Evolutionary conservation across 2,113 vertebrate species (phyloP).

Genomic region (Progne subis): DNA sequence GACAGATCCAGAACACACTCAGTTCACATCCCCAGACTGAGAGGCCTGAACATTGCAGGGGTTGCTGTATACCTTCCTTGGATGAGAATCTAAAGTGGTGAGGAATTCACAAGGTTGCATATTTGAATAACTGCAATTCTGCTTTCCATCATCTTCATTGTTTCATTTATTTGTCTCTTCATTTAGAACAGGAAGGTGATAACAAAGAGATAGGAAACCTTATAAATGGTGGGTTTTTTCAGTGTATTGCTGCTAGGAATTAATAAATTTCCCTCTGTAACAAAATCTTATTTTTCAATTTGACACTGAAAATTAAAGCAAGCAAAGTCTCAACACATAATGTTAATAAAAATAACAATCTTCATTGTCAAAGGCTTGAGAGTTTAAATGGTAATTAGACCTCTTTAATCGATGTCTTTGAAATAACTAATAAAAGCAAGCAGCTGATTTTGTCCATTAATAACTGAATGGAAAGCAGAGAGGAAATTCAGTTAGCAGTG

Average conservation of each 20-base stretch:
- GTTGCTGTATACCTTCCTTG: background rate
- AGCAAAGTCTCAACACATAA: background rate
- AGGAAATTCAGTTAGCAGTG: background rate
- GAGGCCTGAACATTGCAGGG: background rate
- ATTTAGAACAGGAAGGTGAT: background rate
- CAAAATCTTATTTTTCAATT: background rate
- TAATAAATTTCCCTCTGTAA: background rate
- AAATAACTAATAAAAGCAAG: background rate
- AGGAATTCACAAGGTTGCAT: background rate
- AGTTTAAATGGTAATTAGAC: conserved; percentile 7
- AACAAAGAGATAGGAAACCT: background rate
- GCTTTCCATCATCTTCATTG: background rate
- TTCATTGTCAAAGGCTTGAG: background rate
- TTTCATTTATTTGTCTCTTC: background rate
- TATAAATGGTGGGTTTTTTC: background rate
- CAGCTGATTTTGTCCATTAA: background rate
- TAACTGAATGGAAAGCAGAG: background rate
- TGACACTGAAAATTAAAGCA: background rate
- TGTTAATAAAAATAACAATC: background rate
- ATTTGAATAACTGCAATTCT: background rate
- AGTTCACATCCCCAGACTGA: background rate
- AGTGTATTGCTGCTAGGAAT: background rate
- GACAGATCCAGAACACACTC: background rate
- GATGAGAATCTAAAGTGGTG: background rate
- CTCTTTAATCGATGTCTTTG: background rate